phyloP scores from a whole-genome alignment of 2,797 vertebrate genomes.

The Natrix natrix region DNA sequence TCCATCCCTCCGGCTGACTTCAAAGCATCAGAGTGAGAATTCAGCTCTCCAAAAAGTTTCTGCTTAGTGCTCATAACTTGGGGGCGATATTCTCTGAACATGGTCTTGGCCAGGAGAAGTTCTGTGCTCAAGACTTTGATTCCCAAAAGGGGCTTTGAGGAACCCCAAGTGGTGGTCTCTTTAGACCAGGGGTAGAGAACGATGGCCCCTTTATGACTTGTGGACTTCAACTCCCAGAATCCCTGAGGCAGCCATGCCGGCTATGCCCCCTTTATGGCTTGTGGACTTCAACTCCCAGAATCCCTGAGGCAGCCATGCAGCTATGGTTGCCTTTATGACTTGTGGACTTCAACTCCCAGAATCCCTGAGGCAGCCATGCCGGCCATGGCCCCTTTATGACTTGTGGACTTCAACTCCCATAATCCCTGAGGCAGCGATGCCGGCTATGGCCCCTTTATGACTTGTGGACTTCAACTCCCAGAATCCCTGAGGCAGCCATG shows the following conservation, averaged over 20 bases:
- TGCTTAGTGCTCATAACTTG: neutral
- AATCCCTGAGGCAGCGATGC: too few relatives aligned
- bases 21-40: neutral
- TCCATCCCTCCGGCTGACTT: neutral
- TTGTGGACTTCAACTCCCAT: too few relatives aligned
- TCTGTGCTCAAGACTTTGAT: neutral
- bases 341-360: neutral
- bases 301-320: too few relatives aligned
- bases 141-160: neutral
- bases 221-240: neutral
- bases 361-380: too few relatives aligned
- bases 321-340: too few relatives aligned
- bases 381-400: too few relatives aligned
- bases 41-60: neutral
- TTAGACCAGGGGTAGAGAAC: too few relatives aligned
- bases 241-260: neutral
- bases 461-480: too few relatives aligned
- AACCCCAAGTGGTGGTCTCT: neutral
- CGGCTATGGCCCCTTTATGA: too few relatives aligned
- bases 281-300: neutral
- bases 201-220: neutral
- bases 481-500: too few relatives aligned
- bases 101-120: neutral
- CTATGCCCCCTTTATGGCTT: too few relatives aligned
- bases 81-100: neutral